Conservation (phyloP, 1,140 invertebrate genomes). For the Cheumatopsyche charites region DNA sequence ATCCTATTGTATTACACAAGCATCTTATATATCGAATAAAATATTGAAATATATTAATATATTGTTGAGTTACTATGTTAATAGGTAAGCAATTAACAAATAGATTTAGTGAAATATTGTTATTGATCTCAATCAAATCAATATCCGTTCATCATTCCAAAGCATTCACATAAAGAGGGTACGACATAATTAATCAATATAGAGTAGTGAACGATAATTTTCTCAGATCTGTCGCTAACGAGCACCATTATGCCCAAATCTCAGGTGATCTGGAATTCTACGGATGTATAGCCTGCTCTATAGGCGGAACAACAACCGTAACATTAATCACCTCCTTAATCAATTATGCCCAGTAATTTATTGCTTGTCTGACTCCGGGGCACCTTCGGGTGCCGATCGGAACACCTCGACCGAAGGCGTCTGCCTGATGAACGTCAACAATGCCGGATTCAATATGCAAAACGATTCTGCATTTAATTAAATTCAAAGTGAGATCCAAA, state of each 20-base stretch:
- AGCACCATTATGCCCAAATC: constrained; percentile 28
- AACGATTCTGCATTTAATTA: background rate
- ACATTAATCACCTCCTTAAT: constrained; percentile 43
- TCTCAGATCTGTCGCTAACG: constrained; percentile 27
- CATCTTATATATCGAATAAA: no score
- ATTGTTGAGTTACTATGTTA: no score
- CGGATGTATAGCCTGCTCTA: constrained; percentile 1
- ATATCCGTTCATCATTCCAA: no score
- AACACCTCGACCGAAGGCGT: constrained; percentile 8
- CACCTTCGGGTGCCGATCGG: constrained; percentile 10
- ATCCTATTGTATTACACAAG: no score
- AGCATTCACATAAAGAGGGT: no score
- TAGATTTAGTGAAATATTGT: no score
- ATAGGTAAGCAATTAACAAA: no score
- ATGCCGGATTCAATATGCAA: constrained; percentile 5
- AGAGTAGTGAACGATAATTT: constrained; percentile 17
- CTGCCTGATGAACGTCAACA: constrained; percentile 25
- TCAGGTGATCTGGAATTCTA: constrained; percentile 27
- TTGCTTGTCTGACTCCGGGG: constrained; percentile 33
- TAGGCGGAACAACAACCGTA: constrained; percentile 6
- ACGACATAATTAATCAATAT: no score
- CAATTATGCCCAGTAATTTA: constrained; percentile 40
- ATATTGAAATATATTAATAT: no score
- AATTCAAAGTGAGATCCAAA: no score
- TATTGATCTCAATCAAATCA: no score